These are phyloP conservation scores for Strigamia transsilvanica DNA, from an alignment of 2,888 invertebrate genomes.

Conservation along the genomic window DNA sequence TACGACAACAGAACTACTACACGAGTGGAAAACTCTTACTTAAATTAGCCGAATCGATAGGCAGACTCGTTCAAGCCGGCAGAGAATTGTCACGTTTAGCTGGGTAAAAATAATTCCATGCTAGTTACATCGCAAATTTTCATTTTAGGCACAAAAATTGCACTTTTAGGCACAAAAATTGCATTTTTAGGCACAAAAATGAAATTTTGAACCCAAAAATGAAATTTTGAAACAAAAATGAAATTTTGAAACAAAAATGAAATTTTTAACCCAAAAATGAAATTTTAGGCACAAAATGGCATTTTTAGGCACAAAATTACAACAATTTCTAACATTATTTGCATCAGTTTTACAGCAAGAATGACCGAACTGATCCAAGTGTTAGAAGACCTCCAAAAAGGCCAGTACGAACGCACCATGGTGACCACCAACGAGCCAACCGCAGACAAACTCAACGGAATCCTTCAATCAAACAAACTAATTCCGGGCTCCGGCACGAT, in stretches of 20 bases:
- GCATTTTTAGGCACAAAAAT: no score
- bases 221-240: no score
- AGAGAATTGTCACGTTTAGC: slow-evolving; percentile 92
- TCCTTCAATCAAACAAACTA: slow-evolving; percentile 50
- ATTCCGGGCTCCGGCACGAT: slow-evolving; percentile 80
- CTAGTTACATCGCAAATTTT: no score
- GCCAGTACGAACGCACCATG: slow-evolving; percentile 77
- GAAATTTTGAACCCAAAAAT: no score
- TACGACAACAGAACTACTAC: slow-evolving; percentile 90
- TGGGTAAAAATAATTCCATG: slow-evolving; percentile 67
- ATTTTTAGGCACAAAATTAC: background rate
- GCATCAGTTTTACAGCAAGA: slow-evolving; percentile 78
- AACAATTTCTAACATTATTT: background rate
- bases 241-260: no score
- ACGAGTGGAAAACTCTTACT: slow-evolving; percentile 95
- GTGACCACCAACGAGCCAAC: slow-evolving; percentile 60
- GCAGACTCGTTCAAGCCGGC: slow-evolving; percentile 91
- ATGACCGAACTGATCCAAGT: slow-evolving; percentile 89
- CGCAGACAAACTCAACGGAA: slow-evolving; percentile 4
- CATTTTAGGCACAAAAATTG: no score
- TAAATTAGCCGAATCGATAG: slow-evolving; percentile 96
- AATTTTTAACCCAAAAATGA: no score
- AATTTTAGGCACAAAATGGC: no score
- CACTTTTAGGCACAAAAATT: no score
- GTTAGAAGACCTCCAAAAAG: slow-evolving; percentile 73